These are phyloP conservation scores for Psococerastis gibbosa DNA, from an alignment of 2,888 invertebrate species.

Conservation along the genomic window DNA sequence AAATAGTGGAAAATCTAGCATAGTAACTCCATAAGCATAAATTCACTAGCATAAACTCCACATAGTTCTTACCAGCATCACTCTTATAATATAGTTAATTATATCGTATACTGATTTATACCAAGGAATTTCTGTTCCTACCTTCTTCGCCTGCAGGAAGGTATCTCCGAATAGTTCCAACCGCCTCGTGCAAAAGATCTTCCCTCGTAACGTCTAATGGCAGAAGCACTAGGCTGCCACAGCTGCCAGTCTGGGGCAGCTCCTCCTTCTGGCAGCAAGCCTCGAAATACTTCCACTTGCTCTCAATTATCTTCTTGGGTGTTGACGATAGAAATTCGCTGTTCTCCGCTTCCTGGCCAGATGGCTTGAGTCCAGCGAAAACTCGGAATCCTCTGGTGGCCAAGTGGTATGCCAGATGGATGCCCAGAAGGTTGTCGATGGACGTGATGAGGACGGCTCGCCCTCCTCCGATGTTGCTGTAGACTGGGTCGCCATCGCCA, in stretches of 20 bases:
- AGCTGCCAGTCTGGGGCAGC: constrained; percentile 26
- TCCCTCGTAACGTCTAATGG: constrained; percentile 63
- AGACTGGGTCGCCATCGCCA: constrained; percentile 16
- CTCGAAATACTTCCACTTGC: constrained; percentile 28
- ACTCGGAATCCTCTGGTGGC: constrained; percentile 56
- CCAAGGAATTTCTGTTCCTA: too few species aligned
- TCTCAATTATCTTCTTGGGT: constrained; percentile 18
- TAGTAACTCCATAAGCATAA: too few species aligned
- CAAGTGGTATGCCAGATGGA: constrained; percentile 50
- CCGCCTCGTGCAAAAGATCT: constrained; percentile 59
- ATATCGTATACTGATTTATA: too few species aligned
- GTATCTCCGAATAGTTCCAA: constrained; percentile 57
- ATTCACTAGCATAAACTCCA: too few species aligned
- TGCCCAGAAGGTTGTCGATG: constrained; percentile 58
- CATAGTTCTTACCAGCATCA: too few species aligned
- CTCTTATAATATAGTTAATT: too few species aligned
- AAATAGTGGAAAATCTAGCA: too few species aligned
- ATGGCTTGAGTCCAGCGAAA: constrained; percentile 41
- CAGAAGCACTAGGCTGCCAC: constrained; percentile 36
- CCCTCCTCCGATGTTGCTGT: constrained; percentile 21
- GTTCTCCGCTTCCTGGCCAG: constrained; percentile 9
- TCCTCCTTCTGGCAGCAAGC: constrained; percentile 19
- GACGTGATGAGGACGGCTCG: constrained; percentile 60
- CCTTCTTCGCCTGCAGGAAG: constrained; percentile 69
- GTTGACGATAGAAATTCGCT: constrained; percentile 12